Evolutionary conservation across 2,113 vertebrate species (phyloP).

Genomic region (Etheostoma cragini): DNA sequence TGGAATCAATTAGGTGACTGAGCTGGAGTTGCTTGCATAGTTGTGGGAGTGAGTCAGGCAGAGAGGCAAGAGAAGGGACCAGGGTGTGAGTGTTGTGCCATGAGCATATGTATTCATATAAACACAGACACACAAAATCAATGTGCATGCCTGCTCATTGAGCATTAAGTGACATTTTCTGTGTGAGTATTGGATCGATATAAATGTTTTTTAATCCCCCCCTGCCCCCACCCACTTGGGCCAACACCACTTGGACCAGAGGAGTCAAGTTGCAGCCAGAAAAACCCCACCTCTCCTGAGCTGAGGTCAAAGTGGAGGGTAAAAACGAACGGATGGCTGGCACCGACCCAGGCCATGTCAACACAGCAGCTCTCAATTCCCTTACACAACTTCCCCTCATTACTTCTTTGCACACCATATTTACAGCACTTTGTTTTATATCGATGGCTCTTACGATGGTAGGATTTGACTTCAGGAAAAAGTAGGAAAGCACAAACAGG

Average conservation of each 20-base stretch:
- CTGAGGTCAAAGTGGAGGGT: conserved; percentile 73
- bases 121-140: conserved; percentile 40
- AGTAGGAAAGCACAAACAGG: conserved; percentile 23
- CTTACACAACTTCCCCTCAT: conserved; percentile 63
- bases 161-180: background rate
- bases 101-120: conserved; percentile 40
- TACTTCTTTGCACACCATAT: conserved; percentile 33
- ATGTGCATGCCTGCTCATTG: background rate
- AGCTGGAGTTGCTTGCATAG: conserved; percentile 79
- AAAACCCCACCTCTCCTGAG: conserved; percentile 55
- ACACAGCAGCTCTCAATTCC: conserved; percentile 57
- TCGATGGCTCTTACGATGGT: conserved; percentile 45
- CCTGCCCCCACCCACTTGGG: background rate
- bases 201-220: background rate
- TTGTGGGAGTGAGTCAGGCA: conserved; percentile 81
- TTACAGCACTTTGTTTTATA: conserved; percentile 38
- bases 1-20: conserved; percentile 83
- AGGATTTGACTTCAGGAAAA: conserved; percentile 48
- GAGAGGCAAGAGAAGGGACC: conserved; percentile 61
- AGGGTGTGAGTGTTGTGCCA: conserved; percentile 61
- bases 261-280: conserved; percentile 65
- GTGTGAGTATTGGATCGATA: background rate
- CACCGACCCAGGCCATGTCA: conserved; percentile 67
- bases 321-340: conserved; percentile 67
- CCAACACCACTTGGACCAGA: conserved; percentile 4